Evolutionary conservation across 1,140 invertebrate species (phyloP).

Genomic region (Watersipora subatra): DNA sequence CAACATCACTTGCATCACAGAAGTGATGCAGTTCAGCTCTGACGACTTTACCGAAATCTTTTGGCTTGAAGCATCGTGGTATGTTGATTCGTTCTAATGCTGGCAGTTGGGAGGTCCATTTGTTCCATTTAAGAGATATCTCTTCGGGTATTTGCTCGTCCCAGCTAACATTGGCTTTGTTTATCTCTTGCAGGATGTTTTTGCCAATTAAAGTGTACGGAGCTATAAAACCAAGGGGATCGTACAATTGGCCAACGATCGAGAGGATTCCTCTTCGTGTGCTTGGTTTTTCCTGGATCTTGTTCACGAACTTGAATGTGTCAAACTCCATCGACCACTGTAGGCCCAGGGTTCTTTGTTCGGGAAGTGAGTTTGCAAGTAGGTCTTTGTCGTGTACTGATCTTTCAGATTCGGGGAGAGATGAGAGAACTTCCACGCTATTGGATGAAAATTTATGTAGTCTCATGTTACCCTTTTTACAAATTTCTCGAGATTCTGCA

Average conservation of each 20-base stretch:
- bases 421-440: neutral
- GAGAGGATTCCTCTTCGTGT: conserved; percentile 5
- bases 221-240: conserved; percentile 39
- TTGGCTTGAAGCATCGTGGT: conserved; percentile 7
- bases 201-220: conserved; percentile 35
- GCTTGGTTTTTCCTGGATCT: neutral
- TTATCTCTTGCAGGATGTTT: conserved; percentile 28
- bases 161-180: conserved; percentile 19
- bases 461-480: neutral
- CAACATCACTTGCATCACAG: conserved; percentile 12
- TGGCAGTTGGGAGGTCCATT: conserved; percentile 9
- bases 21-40: conserved; percentile 12
- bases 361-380: neutral
- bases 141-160: neutral
- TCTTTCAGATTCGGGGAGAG: neutral
- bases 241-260: conserved; percentile 25
- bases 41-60: conserved; percentile 27
- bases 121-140: conserved; percentile 6
- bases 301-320: conserved; percentile 8
- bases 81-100: conserved; percentile 1
- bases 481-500: neutral
- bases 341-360: conserved; percentile 12
- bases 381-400: neutral
- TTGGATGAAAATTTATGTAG: conserved; percentile 1
- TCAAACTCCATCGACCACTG: conserved; percentile 9